Percentiles rank a stretch among this genome's conserved stretches.
phyloP scores from a whole-genome alignment of 2,797 vertebrate species.

The Cuniculus paca region DNA sequence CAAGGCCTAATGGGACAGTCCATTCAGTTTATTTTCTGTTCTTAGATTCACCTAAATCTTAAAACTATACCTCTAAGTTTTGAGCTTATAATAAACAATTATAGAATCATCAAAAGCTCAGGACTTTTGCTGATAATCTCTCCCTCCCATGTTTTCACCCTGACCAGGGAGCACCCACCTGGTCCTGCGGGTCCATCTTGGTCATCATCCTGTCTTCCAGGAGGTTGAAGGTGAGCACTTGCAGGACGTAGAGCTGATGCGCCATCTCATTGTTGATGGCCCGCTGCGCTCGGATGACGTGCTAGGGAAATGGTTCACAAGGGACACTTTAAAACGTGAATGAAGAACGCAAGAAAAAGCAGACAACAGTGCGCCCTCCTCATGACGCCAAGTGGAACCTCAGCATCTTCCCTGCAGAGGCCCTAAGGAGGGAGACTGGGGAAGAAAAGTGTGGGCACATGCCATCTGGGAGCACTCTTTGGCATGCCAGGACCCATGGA shows the following conservation, averaged over 20 bases:
- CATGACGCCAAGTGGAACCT: rapidly evolving
- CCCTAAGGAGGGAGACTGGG: rapidly evolving
- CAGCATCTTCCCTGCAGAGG: not conserved
- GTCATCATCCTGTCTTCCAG: conserved; percentile 99
- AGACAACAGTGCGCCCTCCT: not conserved
- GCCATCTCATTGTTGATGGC: conserved; percentile 99
- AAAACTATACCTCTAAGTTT: not conserved
- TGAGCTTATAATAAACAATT: not conserved
- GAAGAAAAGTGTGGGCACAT: not conserved
- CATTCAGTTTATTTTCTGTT: not conserved
- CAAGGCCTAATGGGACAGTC: not conserved
- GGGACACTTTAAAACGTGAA: not conserved
- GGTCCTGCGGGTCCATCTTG: conserved; percentile 99
- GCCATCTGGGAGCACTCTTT: not conserved
- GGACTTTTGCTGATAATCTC: not conserved
- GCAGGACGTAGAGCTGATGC: conserved; percentile 98
- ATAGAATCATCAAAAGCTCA: not conserved
- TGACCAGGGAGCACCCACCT: conserved; percentile 87
- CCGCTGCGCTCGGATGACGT: conserved; percentile 94
- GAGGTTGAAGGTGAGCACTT: conserved; percentile 98
- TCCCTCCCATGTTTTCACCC: not conserved
- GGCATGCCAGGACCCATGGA: not conserved
- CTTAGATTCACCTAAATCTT: not conserved
- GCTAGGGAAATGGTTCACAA: conserved; percentile 83
- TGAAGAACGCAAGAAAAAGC: not conserved